Evolutionary conservation across 2,113 vertebrate genomes (phyloP).

Genomic region (Boulengeromyrus knoepffleri): DNA sequence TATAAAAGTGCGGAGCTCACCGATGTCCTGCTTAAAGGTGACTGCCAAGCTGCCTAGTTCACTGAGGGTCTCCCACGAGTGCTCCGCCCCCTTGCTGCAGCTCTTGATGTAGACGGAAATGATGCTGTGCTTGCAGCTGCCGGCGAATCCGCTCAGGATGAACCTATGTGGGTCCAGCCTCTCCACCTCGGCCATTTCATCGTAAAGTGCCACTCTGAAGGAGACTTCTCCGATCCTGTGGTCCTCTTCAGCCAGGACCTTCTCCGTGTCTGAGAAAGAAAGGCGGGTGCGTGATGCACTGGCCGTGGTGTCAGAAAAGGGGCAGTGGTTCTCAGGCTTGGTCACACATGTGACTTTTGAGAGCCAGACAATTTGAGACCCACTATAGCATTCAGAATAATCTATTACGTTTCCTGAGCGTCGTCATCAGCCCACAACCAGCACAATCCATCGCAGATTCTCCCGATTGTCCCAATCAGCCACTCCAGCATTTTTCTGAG

Average conservation of each 20-base stretch:
- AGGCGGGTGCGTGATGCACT: background rate
- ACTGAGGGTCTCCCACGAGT: slow-evolving; percentile 42
- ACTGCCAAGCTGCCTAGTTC: slow-evolving; percentile 36
- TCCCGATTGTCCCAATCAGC: background rate
- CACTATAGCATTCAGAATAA: background rate
- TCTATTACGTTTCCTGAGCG: background rate
- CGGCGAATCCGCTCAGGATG: slow-evolving; percentile 41
- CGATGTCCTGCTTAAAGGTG: slow-evolving; percentile 42
- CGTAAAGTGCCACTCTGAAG: slow-evolving; percentile 32
- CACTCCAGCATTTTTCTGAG: background rate
- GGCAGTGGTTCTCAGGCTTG: background rate
- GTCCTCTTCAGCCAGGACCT: slow-evolving; percentile 27
- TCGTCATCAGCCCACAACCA: background rate
- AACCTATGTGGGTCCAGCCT: slow-evolving; percentile 36
- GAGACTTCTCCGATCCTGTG: slow-evolving; percentile 19
- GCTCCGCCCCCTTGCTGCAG: slow-evolving; percentile 36
- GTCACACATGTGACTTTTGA: background rate
- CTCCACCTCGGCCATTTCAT: slow-evolving; percentile 14
- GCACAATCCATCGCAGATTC: background rate
- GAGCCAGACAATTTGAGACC: background rate
- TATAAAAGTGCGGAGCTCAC: slow-evolving; percentile 24
- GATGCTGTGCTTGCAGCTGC: slow-evolving; percentile 17
- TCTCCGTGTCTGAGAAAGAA: slow-evolving; percentile 30
- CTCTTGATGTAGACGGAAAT: slow-evolving; percentile 40
- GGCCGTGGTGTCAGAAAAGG: background rate